Evolutionary conservation across 2,797 vertebrate genomes (phyloP), one percentile per base, ranked within the genome.

Genomic region (Melanogrammus aeglefinus): DNA sequence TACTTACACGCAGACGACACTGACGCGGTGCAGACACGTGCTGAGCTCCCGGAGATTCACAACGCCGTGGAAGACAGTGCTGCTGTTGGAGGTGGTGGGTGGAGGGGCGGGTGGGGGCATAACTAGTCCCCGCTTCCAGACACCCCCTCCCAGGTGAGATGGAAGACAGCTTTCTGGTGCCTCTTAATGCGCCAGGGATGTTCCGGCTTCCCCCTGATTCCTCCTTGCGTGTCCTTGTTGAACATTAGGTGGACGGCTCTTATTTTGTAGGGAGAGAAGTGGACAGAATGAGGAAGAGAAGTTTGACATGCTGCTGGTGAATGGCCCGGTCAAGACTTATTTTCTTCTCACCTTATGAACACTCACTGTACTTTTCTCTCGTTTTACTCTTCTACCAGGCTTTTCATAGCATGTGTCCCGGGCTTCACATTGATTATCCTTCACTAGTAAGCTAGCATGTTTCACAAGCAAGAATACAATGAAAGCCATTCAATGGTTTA

Each of bases 11-110:
- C 76, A 74, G 79, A 80, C 47, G 80, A 80, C 57, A 75, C 80
- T 16, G 57, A 82, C 9, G 63, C 75, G 38, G 72, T 21, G 51
- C 6, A 57, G 51, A 57, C 51, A 57, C 51, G 38, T 33, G 70
- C 78, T 33, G 73, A 72, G 75, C 77, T 80, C 12, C 47, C 77
- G 74, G 77, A 87, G 83, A 74, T 76, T 71, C 41, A 33, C 12
- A 47, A 16, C 44, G 14, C 44, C 4, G 44, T 13, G 44, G 44
- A 47, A 47, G 44, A 16, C 18, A 14, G 16, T 18, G 51, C 51
- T 57, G 51, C 18, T 16, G 44, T 14, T 16, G 44, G 44, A 18
- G 51, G 51, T 57, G 16, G 51, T 21, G 51, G 51, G 51, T n/a
- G 51, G 51, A 21, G 16, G 51, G 6, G 18, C 1, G 18, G 51